phyloP scores from a whole-genome alignment of 2,113 vertebrate genomes.

The Petroica traversi region DNA sequence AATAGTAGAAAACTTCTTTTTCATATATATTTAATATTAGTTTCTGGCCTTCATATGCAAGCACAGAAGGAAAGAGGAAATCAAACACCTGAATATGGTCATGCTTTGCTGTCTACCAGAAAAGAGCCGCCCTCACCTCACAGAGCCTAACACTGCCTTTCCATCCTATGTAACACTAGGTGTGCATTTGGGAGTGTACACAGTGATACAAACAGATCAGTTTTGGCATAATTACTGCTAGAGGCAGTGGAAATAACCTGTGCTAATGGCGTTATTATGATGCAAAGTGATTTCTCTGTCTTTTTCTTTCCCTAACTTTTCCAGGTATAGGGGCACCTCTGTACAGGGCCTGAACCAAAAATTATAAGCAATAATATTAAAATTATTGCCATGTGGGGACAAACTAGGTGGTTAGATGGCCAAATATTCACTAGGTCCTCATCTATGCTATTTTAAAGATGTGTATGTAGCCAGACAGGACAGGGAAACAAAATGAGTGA shows the following conservation, averaged over 20 bases:
- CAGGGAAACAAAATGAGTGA: background rate
- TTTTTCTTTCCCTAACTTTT: background rate
- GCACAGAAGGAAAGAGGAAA: background rate
- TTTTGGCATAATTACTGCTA: background rate
- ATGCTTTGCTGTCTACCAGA: background rate
- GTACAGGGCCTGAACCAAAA: background rate
- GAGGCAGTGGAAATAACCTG: background rate
- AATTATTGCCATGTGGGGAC: background rate
- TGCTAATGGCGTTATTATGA: background rate
- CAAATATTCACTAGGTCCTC: background rate
- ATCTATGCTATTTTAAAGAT: background rate
- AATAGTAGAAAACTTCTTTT: background rate
- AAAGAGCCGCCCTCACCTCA: background rate
- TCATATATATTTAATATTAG: background rate
- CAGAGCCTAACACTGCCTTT: background rate
- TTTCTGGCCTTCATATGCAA: background rate
- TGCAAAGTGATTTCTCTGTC: background rate
- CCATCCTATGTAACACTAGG: background rate
- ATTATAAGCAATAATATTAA: background rate
- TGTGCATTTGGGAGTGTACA: background rate
- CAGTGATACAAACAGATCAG: background rate
- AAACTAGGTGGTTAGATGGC: background rate
- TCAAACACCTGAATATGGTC: background rate
- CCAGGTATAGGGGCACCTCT: background rate
- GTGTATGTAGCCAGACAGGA: background rate